Conservation (phyloP, 2,888 invertebrate genomes). For the Agrilus mali region DNA sequence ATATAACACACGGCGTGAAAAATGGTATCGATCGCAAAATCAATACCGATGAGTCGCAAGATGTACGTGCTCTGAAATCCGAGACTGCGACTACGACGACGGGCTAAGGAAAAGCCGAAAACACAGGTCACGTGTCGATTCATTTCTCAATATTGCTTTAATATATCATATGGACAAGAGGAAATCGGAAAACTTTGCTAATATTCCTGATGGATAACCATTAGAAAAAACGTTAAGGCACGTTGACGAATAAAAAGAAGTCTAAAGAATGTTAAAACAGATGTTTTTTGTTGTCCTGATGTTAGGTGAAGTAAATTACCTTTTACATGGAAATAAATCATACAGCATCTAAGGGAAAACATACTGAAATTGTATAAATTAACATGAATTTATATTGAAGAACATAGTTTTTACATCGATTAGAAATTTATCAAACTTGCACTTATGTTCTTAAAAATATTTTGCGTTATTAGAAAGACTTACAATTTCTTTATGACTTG, state of each 20-base stretch:
- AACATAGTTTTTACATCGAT: no score
- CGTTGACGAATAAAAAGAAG: background rate
- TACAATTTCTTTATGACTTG: no score
- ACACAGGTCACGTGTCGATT: slow-evolving; percentile 22
- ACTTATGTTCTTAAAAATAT: no score
- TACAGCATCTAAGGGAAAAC: no score
- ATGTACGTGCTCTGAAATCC: slow-evolving; percentile 19
- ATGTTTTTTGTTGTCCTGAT: no score
- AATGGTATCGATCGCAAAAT: slow-evolving; percentile 18
- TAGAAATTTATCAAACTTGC: no score
- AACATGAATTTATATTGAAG: no score
- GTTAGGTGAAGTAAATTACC: no score
- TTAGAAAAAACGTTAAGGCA: slow-evolving; percentile 3
- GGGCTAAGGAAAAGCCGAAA: slow-evolving; percentile 9
- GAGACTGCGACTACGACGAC: slow-evolving; percentile 13
- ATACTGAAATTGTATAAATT: no score
- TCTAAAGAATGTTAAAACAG: no score
- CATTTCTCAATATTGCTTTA: slow-evolving; percentile 24
- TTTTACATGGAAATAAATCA: no score
- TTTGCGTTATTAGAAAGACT: no score
- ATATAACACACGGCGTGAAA: slow-evolving; percentile 11
- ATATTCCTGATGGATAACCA: slow-evolving; percentile 1
- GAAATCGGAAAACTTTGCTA: slow-evolving; percentile 22
- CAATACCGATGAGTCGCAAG: slow-evolving; percentile 15
- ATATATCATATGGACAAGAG: slow-evolving; percentile 22